Percentiles rank a stretch among this genome's conserved stretches.
Conservation (phyloP, 2,113 vertebrate genomes). For the Chionis minor region DNA sequence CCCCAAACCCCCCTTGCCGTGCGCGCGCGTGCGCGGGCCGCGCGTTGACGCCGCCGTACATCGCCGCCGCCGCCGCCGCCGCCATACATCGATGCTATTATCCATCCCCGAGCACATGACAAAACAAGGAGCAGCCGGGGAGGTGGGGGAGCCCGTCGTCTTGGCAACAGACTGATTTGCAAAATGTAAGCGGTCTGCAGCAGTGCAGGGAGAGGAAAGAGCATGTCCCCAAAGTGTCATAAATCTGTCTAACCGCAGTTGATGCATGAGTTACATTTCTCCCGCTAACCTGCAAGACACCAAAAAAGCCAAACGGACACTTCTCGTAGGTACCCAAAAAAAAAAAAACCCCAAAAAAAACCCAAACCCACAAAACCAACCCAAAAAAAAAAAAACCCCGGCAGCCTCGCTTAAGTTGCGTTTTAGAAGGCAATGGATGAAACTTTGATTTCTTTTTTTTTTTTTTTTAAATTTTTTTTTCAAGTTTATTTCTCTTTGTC, state of each 20-base stretch:
- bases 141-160: constrained; percentile 81
- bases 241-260: constrained; percentile 95
- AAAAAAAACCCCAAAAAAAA: constrained; percentile 62
- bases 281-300: constrained; percentile 86
- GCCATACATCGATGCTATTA: constrained; percentile 76
- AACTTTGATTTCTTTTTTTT: constrained; percentile 73
- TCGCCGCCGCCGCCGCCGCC: constrained; percentile 34
- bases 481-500: constrained; percentile 86
- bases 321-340: constrained; percentile 75
- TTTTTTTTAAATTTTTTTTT: constrained; percentile 35
- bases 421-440: constrained; percentile 69
- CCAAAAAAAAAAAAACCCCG: constrained; percentile 69
- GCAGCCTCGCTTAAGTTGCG: constrained; percentile 72
- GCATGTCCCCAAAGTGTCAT: constrained; percentile 96
- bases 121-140: constrained; percentile 84
- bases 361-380: no score
- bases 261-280: constrained; percentile 96
- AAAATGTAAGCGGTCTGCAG: constrained; percentile 97
- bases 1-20: background rate
- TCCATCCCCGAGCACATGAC: constrained; percentile 85
- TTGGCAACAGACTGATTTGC: constrained; percentile 99
- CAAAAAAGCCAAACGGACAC: constrained; percentile 79
- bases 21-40: constrained; percentile 21
- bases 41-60: constrained; percentile 70
- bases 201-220: constrained; percentile 92